These are phyloP conservation scores for Gephyroberyx darwinii DNA, from an alignment of 2,797 vertebrate genomes.

Conservation along the genomic window DNA sequence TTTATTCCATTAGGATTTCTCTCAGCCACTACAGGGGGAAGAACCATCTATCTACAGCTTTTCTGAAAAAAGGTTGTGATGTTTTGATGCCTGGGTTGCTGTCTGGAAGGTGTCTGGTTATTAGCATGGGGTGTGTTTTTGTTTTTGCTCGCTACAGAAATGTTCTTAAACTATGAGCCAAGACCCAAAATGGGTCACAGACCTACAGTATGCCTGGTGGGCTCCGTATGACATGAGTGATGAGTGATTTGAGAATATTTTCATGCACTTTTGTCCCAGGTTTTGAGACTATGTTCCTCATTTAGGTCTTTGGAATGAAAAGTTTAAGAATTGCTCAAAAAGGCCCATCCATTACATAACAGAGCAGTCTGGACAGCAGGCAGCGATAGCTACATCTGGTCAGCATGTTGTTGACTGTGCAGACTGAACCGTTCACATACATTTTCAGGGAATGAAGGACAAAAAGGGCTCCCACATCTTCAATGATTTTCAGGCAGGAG, in stretches of 20 bases:
- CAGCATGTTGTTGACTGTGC: not conserved
- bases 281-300: not conserved
- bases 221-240: not conserved
- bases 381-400: constrained; percentile 5
- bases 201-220: not conserved
- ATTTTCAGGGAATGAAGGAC: not conserved
- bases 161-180: not conserved
- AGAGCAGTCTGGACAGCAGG: not conserved
- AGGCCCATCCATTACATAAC: not conserved
- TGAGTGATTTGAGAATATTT: not conserved
- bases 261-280: not conserved
- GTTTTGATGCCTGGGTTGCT: no score
- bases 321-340: not conserved
- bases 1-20: no score
- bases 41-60: no score
- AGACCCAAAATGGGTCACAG: not conserved
- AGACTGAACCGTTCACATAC: not conserved
- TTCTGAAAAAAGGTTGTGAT: no score
- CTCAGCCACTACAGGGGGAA: no score
- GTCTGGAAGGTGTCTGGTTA: not conserved
- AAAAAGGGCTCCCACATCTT: not conserved
- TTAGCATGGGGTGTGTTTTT: constrained; percentile 1
- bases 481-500: not conserved
- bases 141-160: not conserved
- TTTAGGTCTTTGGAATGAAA: not conserved